These are phyloP conservation scores for Centropus bengalensis DNA, from an alignment of 2,113 vertebrate genomes.

Conservation along the genomic window DNA sequence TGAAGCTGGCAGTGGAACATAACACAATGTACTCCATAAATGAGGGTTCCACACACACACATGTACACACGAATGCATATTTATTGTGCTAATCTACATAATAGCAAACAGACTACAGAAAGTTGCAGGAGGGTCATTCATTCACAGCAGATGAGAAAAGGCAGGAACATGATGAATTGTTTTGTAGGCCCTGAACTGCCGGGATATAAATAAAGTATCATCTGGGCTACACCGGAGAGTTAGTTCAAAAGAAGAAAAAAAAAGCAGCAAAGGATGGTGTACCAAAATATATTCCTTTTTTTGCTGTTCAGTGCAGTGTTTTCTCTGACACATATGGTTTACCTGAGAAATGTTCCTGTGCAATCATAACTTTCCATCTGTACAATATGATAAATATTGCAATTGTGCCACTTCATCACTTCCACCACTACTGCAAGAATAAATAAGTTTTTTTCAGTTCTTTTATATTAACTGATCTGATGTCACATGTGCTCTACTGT, in stretches of 20 bases:
- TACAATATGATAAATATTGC: slow-evolving; percentile 49
- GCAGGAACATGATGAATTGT: slow-evolving; percentile 74
- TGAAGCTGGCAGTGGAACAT: not conserved
- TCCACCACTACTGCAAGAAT: not conserved
- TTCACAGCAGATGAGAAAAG: slow-evolving; percentile 77
- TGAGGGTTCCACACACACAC: not conserved
- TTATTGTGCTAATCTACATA: slow-evolving; percentile 81
- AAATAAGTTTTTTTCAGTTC: slow-evolving; percentile 44
- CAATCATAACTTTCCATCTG: slow-evolving; percentile 64
- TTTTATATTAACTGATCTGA: slow-evolving; percentile 50
- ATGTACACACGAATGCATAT: not conserved
- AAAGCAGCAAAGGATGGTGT: slow-evolving; percentile 36
- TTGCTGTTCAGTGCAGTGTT: slow-evolving; percentile 61
- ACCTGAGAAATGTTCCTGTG: slow-evolving; percentile 60
- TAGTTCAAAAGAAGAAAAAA: slow-evolving; percentile 70
- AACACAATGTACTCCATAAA: slow-evolving; percentile 4
- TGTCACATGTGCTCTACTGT: slow-evolving; percentile 31
- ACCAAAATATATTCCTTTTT: slow-evolving; percentile 55
- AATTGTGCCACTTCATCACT: slow-evolving; percentile 54
- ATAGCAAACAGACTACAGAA: slow-evolving; percentile 77
- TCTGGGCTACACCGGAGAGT: slow-evolving; percentile 71
- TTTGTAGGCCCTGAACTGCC: slow-evolving; percentile 73
- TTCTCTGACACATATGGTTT: slow-evolving; percentile 68
- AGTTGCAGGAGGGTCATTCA: slow-evolving; percentile 76
- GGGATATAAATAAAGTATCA: slow-evolving; percentile 78